Percentiles rank a stretch among this genome's conserved stretches.
phyloP scores from a whole-genome alignment of 2,888 invertebrate species.

The Pheosia tremula region DNA sequence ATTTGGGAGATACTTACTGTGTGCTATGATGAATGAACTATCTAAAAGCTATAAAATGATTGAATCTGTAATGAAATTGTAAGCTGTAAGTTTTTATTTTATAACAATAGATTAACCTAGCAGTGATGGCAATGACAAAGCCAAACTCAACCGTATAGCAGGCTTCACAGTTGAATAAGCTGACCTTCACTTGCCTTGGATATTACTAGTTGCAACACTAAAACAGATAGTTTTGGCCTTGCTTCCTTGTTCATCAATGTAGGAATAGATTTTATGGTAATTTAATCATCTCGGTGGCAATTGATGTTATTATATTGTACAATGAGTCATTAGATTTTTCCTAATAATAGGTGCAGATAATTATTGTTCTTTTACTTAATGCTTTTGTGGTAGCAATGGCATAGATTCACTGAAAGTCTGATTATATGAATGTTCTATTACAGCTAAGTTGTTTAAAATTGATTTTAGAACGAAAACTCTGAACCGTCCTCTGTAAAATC shows the following conservation, averaged over 20 bases:
- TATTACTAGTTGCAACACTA: conserved; percentile 32
- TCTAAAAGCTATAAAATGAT: neutral
- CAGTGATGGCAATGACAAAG: conserved; percentile 3
- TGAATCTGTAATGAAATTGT: neutral
- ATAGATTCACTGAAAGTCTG: conserved; percentile 8
- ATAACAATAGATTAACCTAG: neutral
- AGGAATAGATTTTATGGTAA: conserved; percentile 11
- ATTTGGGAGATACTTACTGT: conserved; percentile 3
- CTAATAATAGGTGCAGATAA: neutral
- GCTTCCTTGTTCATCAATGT: conserved; percentile 19
- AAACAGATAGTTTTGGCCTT: conserved; percentile 35
- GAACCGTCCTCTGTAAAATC: conserved; percentile 95
- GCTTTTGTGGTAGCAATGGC: conserved; percentile 2
- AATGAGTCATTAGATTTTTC: neutral
- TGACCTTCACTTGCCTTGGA: conserved; percentile 41
- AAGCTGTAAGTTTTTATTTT: neutral
- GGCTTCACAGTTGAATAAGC: conserved; percentile 41
- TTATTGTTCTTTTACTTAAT: neutral
- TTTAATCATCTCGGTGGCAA: conserved; percentile 12
- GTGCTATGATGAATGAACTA: conserved; percentile 9
- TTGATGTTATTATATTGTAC: neutral
- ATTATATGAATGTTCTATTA: conserved; percentile 13
- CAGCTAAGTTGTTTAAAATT: neutral
- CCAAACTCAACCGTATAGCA: conserved; percentile 5
- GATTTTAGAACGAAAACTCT: conserved; percentile 78